phyloP scores from a whole-genome alignment of 2,888 invertebrate species.

The Fragum fragum region DNA sequence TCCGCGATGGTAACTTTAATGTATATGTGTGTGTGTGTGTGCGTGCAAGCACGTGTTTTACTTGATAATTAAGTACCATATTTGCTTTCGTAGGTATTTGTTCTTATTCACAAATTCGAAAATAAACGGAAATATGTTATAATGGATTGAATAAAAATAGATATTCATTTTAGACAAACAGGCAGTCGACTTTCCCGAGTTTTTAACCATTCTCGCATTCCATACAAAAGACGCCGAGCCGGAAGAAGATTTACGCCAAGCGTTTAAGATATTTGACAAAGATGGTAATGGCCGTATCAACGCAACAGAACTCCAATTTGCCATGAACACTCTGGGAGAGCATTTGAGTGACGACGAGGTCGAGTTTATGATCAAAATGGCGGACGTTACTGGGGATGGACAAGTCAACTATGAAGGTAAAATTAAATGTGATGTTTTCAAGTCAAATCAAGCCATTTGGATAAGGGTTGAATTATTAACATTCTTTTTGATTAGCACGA shows the following conservation, averaged over 20 bases:
- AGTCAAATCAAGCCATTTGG: too few relatives aligned
- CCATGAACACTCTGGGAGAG: constrained; percentile 57
- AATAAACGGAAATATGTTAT: too few relatives aligned
- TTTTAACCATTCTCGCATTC: constrained; percentile 57
- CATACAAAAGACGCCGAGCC: constrained; percentile 55
- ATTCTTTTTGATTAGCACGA: too few relatives aligned
- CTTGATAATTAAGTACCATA: too few relatives aligned
- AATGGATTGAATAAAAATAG: too few relatives aligned
- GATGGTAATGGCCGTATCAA: constrained; percentile 53
- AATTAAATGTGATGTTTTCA: too few relatives aligned
- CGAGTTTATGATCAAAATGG: constrained; percentile 57
- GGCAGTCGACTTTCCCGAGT: constrained; percentile 55
- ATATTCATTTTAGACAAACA: neutral
- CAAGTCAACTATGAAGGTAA: constrained; percentile 61
- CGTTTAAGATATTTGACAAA: constrained; percentile 53
- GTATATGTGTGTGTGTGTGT: too few relatives aligned
- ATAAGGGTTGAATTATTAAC: too few relatives aligned
- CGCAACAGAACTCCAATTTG: constrained; percentile 44
- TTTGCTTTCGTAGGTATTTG: too few relatives aligned
- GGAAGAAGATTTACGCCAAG: constrained; percentile 53
- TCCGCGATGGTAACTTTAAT: too few relatives aligned
- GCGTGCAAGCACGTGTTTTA: too few relatives aligned
- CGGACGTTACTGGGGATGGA: constrained; percentile 62
- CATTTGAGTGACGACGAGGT: constrained; percentile 50
- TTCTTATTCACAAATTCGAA: too few relatives aligned